Evolutionary conservation across 2,797 vertebrate species (phyloP).

Genomic region (Chelon labrosus): DNA sequence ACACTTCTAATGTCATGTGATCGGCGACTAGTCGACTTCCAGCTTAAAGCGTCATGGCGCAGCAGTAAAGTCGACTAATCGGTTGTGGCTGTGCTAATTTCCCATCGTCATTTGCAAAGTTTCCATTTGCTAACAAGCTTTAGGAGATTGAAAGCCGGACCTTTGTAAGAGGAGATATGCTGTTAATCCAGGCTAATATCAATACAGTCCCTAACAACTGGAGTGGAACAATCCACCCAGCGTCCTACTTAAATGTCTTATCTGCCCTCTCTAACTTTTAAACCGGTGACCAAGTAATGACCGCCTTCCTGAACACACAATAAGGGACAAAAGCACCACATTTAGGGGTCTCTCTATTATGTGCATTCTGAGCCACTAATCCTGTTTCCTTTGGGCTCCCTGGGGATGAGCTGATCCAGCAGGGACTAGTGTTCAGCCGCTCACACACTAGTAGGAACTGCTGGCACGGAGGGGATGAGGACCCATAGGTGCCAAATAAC

Average conservation of each 20-base stretch:
- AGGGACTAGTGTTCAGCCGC: slow-evolving; percentile 41
- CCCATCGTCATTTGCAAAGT: not conserved
- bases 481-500: slow-evolving; percentile 52
- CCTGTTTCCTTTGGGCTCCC: slow-evolving; percentile 58
- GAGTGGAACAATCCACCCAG: not conserved
- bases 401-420: slow-evolving; percentile 60
- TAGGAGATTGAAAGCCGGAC: not conserved
- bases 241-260: slow-evolving; percentile 8
- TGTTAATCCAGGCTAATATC: slow-evolving; percentile 2
- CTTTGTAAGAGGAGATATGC: not conserved
- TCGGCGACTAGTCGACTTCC: no score
- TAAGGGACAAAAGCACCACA: slow-evolving; percentile 37
- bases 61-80: no score
- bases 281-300: slow-evolving; percentile 61
- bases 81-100: not conserved
- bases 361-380: slow-evolving; percentile 61
- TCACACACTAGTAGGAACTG: slow-evolving; percentile 39
- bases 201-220: not conserved
- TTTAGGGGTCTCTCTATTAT: slow-evolving; percentile 36
- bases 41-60: no score
- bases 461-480: slow-evolving; percentile 37
- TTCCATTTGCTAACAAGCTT: not conserved
- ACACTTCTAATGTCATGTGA: no score
- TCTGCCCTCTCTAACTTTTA: slow-evolving; percentile 43
- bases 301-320: slow-evolving; percentile 34